A percentile compares a stretch with the other conserved stretches of the same genome.
Evolutionary conservation across 1,140 invertebrate genomes (phyloP).

Genomic region (Plectrocnemia conspersa): DNA sequence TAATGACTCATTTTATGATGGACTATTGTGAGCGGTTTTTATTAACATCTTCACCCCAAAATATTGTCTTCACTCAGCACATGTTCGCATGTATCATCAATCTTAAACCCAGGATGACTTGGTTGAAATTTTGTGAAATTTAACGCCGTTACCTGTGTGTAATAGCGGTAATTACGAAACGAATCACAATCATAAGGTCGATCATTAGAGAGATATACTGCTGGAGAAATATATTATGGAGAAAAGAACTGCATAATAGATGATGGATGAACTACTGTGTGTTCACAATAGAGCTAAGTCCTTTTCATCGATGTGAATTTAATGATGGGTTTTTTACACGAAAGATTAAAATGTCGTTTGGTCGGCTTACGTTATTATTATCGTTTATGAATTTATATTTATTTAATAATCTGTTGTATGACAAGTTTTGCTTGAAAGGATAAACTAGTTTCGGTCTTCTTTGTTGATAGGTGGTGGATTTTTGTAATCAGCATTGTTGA

Average conservation of each 20-base stretch:
- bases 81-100: no score
- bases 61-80: slow-evolving; percentile 15
- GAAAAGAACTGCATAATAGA: background rate
- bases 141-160: background rate
- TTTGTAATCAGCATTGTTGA: slow-evolving; percentile 3
- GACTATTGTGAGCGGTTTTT: slow-evolving; percentile 6
- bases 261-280: no score
- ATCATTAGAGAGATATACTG: background rate
- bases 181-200: slow-evolving; percentile 6
- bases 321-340: no score
- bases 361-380: no score
- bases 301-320: no score
- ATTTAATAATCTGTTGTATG: no score
- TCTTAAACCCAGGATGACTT: slow-evolving; percentile 2
- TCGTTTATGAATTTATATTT: no score
- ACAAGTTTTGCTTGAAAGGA: no score
- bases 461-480: no score
- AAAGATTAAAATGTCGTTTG: no score
- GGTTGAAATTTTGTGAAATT: slow-evolving; percentile 4
- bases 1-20: slow-evolving; percentile 25
- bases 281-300: no score
- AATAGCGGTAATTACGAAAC: background rate
- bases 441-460: no score
- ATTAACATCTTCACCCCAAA: slow-evolving; percentile 18
- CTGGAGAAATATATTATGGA: background rate